phyloP scores from a whole-genome alignment of 2,113 vertebrate genomes.

The Hippoglossus stenolepis region DNA sequence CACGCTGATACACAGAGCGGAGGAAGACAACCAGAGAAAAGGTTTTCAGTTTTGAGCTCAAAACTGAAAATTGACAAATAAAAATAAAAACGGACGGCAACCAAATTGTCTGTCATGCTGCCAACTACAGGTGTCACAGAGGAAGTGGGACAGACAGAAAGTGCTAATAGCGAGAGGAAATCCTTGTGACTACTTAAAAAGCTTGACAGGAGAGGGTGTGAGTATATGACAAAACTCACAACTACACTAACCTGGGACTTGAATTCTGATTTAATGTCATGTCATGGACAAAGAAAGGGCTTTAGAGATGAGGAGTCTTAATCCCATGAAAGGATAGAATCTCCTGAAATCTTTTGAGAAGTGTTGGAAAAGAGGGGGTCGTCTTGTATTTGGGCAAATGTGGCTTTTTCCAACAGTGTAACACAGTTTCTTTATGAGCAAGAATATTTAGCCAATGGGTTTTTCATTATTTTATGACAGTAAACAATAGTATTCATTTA shows the following conservation, averaged over 20 bases:
- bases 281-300: not conserved
- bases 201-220: not conserved
- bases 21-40: conserved; percentile 4
- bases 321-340: too few species aligned
- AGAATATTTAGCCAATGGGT: too few species aligned
- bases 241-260: not conserved
- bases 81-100: not conserved
- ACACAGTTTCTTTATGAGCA: too few species aligned
- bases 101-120: not conserved
- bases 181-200: too few species aligned
- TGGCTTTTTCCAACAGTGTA: too few species aligned
- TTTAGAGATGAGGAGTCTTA: too few species aligned
- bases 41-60: conserved; percentile 22
- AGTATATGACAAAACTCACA: not conserved
- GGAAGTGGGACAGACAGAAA: not conserved
- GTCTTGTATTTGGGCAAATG: too few species aligned
- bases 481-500: too few species aligned
- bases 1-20: conserved; percentile 78
- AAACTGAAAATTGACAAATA: not conserved
- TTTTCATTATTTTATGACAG: too few species aligned
- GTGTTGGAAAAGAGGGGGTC: too few species aligned
- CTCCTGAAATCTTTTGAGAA: too few species aligned
- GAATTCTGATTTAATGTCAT: not conserved
- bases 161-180: too few species aligned
- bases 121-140: not conserved